phyloP scores from a whole-genome alignment of 2,888 invertebrate genomes.

The Amitus sp. region DNA sequence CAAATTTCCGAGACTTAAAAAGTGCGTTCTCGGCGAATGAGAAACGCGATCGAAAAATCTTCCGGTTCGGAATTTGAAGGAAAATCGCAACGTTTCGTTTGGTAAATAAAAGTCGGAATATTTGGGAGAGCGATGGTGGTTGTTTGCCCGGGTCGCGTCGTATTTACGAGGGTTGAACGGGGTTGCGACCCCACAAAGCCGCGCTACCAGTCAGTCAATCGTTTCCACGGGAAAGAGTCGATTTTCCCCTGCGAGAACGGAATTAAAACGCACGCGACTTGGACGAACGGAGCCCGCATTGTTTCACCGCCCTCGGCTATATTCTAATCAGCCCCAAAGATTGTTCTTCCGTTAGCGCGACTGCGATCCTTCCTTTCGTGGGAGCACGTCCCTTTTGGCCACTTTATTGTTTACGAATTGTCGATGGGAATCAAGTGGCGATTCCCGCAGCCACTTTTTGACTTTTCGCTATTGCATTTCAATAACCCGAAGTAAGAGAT shows the following conservation, averaged over 20 bases:
- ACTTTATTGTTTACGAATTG: conserved; percentile 43
- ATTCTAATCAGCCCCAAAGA: conserved; percentile 49
- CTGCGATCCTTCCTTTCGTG: conserved; percentile 41
- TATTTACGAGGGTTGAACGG: conserved; percentile 35
- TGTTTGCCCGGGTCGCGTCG: conserved; percentile 36
- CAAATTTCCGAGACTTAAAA: too few relatives aligned
- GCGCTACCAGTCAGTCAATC: conserved; percentile 50
- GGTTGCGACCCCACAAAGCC: conserved; percentile 34
- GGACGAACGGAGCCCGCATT: conserved; percentile 40
- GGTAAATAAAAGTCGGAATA: too few relatives aligned
- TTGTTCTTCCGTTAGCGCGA: conserved; percentile 43
- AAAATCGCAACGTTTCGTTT: too few relatives aligned
- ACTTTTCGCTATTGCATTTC: background rate
- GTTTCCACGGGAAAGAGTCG: conserved; percentile 39
- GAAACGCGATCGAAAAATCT: too few relatives aligned
- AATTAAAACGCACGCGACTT: conserved; percentile 57
- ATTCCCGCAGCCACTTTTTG: conserved; percentile 17
- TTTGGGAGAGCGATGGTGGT: conserved; percentile 22
- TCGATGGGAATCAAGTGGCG: conserved; percentile 28
- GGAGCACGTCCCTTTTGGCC: conserved; percentile 36
- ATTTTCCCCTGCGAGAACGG: conserved; percentile 39
- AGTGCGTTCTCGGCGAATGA: too few relatives aligned
- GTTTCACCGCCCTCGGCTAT: conserved; percentile 44
- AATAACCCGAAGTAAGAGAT: too few relatives aligned
- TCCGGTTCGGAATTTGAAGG: too few relatives aligned